phyloP scores from a whole-genome alignment of 2,113 vertebrate genomes.

The Amphiprion ocellaris region DNA sequence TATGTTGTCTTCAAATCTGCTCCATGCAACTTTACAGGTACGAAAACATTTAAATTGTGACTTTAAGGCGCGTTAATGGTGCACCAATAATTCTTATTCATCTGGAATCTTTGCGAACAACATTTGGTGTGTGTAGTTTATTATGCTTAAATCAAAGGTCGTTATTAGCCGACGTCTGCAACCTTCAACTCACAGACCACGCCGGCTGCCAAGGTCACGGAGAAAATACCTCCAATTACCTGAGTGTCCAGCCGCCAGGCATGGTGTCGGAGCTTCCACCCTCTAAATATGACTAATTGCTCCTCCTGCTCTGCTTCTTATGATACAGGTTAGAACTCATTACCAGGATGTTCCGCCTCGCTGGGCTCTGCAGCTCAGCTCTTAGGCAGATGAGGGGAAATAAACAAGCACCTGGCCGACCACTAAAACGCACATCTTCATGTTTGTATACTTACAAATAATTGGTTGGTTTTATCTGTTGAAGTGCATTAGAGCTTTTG shows the following conservation, averaged over 20 bases:
- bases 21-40: too few relatives aligned
- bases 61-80: too few relatives aligned
- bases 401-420: constrained; percentile 41
- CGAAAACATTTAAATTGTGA: too few relatives aligned
- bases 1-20: too few relatives aligned
- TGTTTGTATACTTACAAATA: constrained; percentile 23
- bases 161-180: background rate
- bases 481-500: constrained; percentile 15
- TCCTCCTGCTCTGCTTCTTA: constrained; percentile 69
- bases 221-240: constrained; percentile 43
- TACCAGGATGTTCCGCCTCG: constrained; percentile 63
- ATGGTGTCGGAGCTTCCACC: constrained; percentile 30
- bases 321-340: constrained; percentile 75
- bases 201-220: constrained; percentile 57
- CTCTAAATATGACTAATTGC: constrained; percentile 77
- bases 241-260: constrained; percentile 32
- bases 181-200: constrained; percentile 13
- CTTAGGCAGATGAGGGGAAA: constrained; percentile 45
- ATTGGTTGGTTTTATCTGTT: constrained; percentile 44
- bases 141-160: constrained; percentile 2
- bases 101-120: background rate
- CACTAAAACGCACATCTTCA: constrained; percentile 12
- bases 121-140: background rate
- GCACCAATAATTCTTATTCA: background rate
- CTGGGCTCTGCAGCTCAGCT: constrained; percentile 29